Base-by-base conservation (phyloP, 2,797 vertebrate species). In the Petrocephalus schoutedeni region DNA sequence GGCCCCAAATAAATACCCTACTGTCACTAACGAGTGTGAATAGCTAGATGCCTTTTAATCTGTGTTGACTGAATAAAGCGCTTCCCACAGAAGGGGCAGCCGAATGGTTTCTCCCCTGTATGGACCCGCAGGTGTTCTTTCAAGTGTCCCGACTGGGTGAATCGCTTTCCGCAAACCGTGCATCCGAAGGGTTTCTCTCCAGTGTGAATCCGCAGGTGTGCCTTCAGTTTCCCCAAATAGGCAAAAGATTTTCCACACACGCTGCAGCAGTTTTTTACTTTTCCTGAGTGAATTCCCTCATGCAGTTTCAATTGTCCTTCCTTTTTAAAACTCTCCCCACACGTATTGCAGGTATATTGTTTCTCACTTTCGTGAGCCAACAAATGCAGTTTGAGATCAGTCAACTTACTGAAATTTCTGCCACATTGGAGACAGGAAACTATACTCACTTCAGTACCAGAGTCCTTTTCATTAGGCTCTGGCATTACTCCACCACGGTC, bases 371-470 rank as follows among this genome's bases (percentile, higher is more conserved):
- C 80, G 7, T 88, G 87, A 51, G 49, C 57, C 23, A 36, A 57
- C n/a, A 83, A 32, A 71, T 88, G 87, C 14, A 80, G 32, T 59
- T 88, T 88, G 41, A 88, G 74, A 21, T 82, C 23, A 32, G 19
- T 83, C 21, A 58, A 14, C 23, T 61, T 77, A 36, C 56, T 56
- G 41, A 88, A 88, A 9, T 58, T 59, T 23, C 57, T 64, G 9
- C 87, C 87, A 83, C 87, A 88, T 54, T 23, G 23, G 12, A 61
- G 53, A 61, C 87, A 88, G 57, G 87, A 88, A 83, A 84, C 74
- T 28, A 28, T 45, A 64, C 77, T 84, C 56, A 28, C 12, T 19
- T 83, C 45, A 64, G 56, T 71, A 14, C 12, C 28, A 36, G 56
- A 88, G 23, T 83, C 28, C n/a, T 82, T 74, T 61, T 4, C 56